Percentiles rank a stretch among this genome's conserved stretches.
Evolutionary conservation across 2,888 invertebrate species (phyloP).

Genomic region (Dendrolimus pini): DNA sequence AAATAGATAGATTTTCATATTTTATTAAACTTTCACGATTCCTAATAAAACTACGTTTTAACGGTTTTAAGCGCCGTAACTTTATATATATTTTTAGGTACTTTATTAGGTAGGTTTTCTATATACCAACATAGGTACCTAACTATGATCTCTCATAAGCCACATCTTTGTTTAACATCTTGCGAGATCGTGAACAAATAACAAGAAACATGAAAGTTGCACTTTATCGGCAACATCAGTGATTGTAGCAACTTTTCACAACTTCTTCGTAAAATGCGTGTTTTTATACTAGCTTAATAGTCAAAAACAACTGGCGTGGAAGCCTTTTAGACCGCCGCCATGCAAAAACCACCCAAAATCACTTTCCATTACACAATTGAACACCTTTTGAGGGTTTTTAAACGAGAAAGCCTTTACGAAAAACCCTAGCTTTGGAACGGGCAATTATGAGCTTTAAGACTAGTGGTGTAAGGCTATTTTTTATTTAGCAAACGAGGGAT

Average conservation of each 20-base stretch:
- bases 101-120: too few species aligned
- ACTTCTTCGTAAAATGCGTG: not conserved
- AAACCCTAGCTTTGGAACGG: not conserved
- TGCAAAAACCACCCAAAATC: not conserved
- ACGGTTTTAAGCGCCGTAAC: too few species aligned
- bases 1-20: too few species aligned
- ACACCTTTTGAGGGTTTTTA: not conserved
- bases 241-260: not conserved
- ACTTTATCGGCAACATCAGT: not conserved
- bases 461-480: not conserved
- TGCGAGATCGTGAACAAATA: too few species aligned
- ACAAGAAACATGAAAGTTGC: too few species aligned
- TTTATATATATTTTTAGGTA: too few species aligned
- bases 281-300: not conserved
- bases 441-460: not conserved
- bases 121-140: too few species aligned
- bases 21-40: too few species aligned
- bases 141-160: too few species aligned
- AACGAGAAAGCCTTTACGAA: not conserved
- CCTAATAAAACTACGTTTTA: too few species aligned
- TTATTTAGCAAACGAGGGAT: not conserved
- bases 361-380: not conserved
- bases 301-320: constrained; percentile 3
- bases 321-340: constrained; percentile 3
- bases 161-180: too few species aligned